These are phyloP conservation scores for Rhabdomys dilectus DNA, from an alignment of 2,113 vertebrate species.

Conservation along the genomic window DNA sequence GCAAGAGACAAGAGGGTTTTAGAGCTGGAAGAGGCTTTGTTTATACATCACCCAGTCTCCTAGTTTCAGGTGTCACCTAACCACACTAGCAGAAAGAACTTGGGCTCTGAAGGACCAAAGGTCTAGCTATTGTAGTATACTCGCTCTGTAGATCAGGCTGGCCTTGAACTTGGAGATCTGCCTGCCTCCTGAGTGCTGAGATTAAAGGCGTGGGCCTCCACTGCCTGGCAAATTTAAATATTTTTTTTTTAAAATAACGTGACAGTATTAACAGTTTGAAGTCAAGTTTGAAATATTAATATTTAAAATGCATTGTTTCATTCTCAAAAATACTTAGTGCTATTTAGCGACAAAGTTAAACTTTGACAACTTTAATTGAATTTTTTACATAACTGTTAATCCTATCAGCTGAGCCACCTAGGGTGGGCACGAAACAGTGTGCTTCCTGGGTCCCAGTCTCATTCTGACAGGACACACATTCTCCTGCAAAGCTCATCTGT, in stretches of 20 bases:
- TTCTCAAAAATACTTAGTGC: slow-evolving; percentile 33
- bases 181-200: background rate
- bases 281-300: background rate
- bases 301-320: slow-evolving; percentile 47
- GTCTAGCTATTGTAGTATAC: background rate
- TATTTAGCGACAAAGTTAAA: slow-evolving; percentile 42
- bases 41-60: background rate
- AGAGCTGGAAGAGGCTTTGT: background rate
- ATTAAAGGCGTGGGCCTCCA: background rate
- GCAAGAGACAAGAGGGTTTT: background rate
- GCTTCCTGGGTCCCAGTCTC: background rate
- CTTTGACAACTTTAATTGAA: slow-evolving; percentile 22
- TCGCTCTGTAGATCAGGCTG: background rate
- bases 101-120: background rate
- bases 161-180: background rate
- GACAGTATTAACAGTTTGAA: background rate
- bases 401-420: background rate
- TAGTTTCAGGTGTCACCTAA: background rate
- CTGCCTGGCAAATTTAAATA: background rate
- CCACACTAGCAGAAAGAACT: background rate
- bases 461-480: background rate
- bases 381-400: slow-evolving; percentile 3
- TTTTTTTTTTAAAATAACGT: slow-evolving; percentile 15
- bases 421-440: background rate
- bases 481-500: background rate